Percentiles rank a stretch among this genome's conserved stretches.
Conservation (phyloP, 2,113 vertebrate genomes). For the Melanostigma gelatinosum region DNA sequence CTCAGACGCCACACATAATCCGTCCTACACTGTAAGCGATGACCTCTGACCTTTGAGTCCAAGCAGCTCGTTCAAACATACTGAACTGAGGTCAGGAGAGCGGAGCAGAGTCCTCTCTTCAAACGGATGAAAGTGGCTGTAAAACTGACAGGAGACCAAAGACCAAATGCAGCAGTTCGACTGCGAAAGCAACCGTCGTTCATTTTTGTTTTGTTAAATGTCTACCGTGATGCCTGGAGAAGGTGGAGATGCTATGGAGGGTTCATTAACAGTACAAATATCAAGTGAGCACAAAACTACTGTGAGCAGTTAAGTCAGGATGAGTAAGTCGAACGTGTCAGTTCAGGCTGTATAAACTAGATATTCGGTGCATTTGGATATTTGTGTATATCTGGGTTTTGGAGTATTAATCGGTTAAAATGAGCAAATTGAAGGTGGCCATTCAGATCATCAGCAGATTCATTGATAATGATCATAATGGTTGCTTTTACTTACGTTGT, state of each 20-base stretch:
- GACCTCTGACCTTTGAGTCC: not conserved
- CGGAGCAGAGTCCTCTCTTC: not conserved
- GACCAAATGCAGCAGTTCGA: not conserved
- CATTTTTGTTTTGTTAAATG: not conserved
- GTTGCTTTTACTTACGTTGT: too few species aligned
- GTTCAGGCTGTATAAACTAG: not conserved
- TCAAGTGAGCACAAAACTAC: slow-evolving; percentile 30
- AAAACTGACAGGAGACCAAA: not conserved
- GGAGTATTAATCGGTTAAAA: not conserved
- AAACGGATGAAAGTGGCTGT: not conserved
- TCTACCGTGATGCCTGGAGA: not conserved
- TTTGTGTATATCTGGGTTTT: not conserved
- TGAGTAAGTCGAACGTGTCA: not conserved
- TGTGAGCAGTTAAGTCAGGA: not conserved
- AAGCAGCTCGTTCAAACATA: not conserved
- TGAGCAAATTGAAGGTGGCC: not conserved
- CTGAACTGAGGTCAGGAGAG: not conserved
- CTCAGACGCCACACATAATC: slow-evolving; percentile 16
- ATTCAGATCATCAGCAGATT: not conserved
- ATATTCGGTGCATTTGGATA: not conserved
- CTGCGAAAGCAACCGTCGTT: not conserved
- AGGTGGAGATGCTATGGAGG: not conserved
- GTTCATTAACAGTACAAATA: not conserved
- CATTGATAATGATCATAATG: not conserved
- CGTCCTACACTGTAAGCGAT: slow-evolving; percentile 17